Evolutionary conservation across 2,888 invertebrate species (phyloP).

Genomic region (Charanyca ferruginea): DNA sequence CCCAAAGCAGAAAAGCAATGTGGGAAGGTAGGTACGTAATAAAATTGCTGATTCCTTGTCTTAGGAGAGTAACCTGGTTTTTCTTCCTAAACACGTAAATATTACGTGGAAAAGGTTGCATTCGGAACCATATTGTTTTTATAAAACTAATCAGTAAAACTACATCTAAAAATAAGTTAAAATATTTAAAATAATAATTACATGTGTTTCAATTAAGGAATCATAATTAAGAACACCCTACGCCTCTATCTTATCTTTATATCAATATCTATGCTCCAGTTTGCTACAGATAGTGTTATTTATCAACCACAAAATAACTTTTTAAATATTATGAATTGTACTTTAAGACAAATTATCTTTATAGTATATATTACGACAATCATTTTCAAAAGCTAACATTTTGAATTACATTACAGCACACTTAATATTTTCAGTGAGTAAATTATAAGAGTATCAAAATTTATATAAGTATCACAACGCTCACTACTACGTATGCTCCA

Average conservation of each 20-base stretch:
- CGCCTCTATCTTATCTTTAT: conserved; percentile 76
- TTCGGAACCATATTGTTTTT: not conserved
- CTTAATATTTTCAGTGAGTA: not conserved
- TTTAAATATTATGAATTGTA: conserved; percentile 48
- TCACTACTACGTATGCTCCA: not conserved
- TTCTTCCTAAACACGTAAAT: conserved; percentile 1
- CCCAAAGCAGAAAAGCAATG: not conserved
- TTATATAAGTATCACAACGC: not conserved
- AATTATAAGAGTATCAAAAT: not conserved
- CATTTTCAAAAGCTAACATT: not conserved
- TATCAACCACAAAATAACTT: conserved; percentile 67
- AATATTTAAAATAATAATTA: conserved; percentile 5
- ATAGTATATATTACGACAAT: not conserved
- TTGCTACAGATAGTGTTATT: conserved; percentile 77
- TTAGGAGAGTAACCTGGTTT: not conserved
- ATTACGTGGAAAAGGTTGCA: conserved; percentile 2
- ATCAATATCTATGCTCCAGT: conserved; percentile 79
- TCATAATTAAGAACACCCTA: conserved; percentile 67
- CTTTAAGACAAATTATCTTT: conserved; percentile 19
- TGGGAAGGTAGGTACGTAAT: not conserved
- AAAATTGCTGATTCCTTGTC: conserved; percentile 1
- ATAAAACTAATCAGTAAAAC: not conserved
- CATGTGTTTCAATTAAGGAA: conserved; percentile 36
- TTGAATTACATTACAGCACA: not conserved
- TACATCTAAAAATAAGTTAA: conserved; percentile 6